phyloP scores from a whole-genome alignment of 2,888 invertebrate species.

The Plagiodera versicolora region DNA sequence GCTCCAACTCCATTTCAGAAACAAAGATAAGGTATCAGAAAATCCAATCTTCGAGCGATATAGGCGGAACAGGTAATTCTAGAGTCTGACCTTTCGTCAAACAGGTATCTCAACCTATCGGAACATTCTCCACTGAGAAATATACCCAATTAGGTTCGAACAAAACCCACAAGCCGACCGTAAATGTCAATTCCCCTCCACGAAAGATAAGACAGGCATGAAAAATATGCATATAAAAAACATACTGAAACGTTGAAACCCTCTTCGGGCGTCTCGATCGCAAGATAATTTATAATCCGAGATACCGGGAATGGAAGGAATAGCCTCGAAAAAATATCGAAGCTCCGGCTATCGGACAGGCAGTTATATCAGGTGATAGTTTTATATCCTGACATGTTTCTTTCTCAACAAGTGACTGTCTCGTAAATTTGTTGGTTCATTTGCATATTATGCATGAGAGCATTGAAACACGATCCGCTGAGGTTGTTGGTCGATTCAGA shows the following conservation, averaged over 20 bases:
- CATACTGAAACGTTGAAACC: background rate
- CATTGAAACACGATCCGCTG: conserved; percentile 14
- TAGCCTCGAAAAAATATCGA: conserved; percentile 16
- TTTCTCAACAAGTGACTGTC: conserved; percentile 26
- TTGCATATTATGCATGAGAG: conserved; percentile 28
- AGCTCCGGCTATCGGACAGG: conserved; percentile 40
- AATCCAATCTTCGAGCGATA: no score
- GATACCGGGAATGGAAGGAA: conserved; percentile 20
- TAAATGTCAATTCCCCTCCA: conserved; percentile 21
- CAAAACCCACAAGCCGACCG: conserved; percentile 26
- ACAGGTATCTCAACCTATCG: conserved; percentile 4
- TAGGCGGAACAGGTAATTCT: no score
- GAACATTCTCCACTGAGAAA: conserved; percentile 7
- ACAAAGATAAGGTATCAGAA: no score
- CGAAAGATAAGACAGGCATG: conserved; percentile 8
- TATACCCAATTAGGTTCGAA: conserved; percentile 27
- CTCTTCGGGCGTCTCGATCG: conserved; percentile 16
- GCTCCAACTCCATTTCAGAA: no score
- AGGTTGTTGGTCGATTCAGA: background rate
- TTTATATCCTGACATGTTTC: conserved; percentile 48
- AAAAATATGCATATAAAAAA: conserved; percentile 1
- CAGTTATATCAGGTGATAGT: conserved; percentile 52
- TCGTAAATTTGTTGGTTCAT: conserved; percentile 30
- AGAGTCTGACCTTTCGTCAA: conserved; percentile 3
- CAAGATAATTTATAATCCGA: conserved; percentile 20